Base-by-base conservation (phyloP, 2,888 invertebrate genomes). In the Scaptomyza flava region DNA sequence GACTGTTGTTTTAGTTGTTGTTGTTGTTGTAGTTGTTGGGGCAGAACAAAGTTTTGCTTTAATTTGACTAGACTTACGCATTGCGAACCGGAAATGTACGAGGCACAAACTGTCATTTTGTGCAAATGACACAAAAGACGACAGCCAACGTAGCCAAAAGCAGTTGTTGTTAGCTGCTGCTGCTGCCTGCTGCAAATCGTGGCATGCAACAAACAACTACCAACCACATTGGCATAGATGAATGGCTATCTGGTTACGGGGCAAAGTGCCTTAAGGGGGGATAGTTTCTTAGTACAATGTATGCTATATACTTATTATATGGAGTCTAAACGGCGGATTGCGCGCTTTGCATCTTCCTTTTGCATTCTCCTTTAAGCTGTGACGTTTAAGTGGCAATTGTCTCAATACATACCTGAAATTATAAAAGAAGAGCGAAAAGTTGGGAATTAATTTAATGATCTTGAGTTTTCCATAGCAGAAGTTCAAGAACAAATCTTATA, bases 51-150 rank as follows among this genome's bases (percentile, higher is more conserved):
- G 53, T 78, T 68, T 6, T 70, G 85, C 82, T 87, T 82, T 83
- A 83, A 83, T 83, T 83, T 83, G 83, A 83, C 88, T 87, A 85
- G 88, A 87, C 88, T 85, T 87, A 87, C 88, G 83, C 83, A 83
- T 83, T 83, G 87, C 85, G 86, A 83, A 87, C 86, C 83, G 88
- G 83, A 83, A 87, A 87, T 82, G 88, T 82, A 75, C 66, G 63
- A 69, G 65, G 61, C 72, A 9, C 50, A 77, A 77, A 87, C 86
- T 83, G 88, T 87, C 83, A 83, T 77, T 83, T 79, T 83, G 86
- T 85, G 88, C 88, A 87, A 81, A 81, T 85, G 83, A 82, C 81
- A 81, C 70, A 85, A 81, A 87, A 82, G 85, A 81, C 87, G 85
- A 73, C 73, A 79, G 71, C 61, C 68, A 33, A 60, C 59, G 50